Evolutionary conservation across 2,113 vertebrate species (phyloP), one percentile per base, ranked within the genome.

Genomic region (Cheirogaleus medius): DNA sequence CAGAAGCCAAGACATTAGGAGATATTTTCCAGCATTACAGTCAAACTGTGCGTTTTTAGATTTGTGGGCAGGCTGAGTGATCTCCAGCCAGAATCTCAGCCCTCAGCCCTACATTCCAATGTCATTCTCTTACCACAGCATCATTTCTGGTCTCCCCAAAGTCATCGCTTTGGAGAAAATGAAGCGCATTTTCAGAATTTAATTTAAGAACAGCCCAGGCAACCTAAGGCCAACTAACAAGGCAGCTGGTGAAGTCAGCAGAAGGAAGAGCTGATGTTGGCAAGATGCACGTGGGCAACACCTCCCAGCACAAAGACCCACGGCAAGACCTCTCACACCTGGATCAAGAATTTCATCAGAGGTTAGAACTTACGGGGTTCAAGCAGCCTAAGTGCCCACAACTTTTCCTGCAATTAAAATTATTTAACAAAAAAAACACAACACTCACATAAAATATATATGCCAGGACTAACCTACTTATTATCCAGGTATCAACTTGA

Each of bases 21-120:
- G 93, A 98, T 91, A 92, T 97, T 98, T 98, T 98, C 98, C 97
- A 98, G 93, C 91, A 94, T 97, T 87, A 92, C 73, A 88, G 97
- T 92, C 95, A 32, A 86, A 80, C 69, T 88, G 94, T 95, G 94
- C 97, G 98, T 97, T 98, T 98, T 98, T 92, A 98, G 85, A 93
- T 97, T 94, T 98, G 98, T 98, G 98, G 98, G 95, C 92, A 98
- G 97, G 95, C 64, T 42, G 97, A 98, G 88, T 98, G 97, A 98
- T 98, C 97, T 97, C 77, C 73, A 87, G 97, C 98, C 98, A 99
- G 94, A 47, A 81, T 92, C 89, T 95, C 74, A 98, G 89, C 85
- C 97, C 95, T 97, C 54, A 86, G 88, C 13, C 95, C 95, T 52
- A 10, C 90, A 91, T 98, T 97, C 96, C 95, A 87, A 1, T 92